Evolutionary conservation across 1,140 invertebrate genomes (phyloP).

Genomic region (Rhysida immarginata): DNA sequence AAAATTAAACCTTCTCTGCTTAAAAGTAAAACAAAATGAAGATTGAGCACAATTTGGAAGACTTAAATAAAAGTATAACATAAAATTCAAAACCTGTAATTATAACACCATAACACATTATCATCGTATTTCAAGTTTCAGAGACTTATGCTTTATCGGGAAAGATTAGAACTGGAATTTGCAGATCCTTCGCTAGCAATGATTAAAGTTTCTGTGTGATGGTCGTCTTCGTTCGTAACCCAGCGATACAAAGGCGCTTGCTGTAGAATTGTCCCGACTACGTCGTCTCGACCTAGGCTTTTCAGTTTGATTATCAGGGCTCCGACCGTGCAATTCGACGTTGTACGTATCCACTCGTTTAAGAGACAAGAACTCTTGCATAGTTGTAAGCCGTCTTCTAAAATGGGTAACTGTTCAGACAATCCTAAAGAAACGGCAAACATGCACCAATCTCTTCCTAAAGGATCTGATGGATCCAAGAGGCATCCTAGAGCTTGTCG

Average conservation of each 20-base stretch:
- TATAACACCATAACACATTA: too few species aligned
- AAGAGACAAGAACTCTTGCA: constrained; percentile 36
- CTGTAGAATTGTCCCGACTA: constrained; percentile 32
- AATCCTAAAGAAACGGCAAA: constrained; percentile 56
- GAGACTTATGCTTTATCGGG: neutral
- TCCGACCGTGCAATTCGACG: constrained; percentile 30
- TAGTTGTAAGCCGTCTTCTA: constrained; percentile 28
- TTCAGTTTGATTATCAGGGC: constrained; percentile 33
- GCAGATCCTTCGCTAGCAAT: constrained; percentile 8
- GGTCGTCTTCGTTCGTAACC: constrained; percentile 21
- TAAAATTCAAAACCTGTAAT: too few species aligned
- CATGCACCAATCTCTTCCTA: constrained; percentile 69
- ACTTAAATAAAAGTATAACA: too few species aligned
- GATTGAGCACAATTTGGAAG: too few species aligned
- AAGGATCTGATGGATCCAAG: constrained; percentile 57
- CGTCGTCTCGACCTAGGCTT: constrained; percentile 37
- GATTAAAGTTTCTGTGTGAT: constrained; percentile 8
- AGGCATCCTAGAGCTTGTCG: constrained; percentile 37
- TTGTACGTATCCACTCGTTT: constrained; percentile 33
- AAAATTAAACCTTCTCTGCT: too few species aligned
- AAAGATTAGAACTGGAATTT: constrained; percentile 16
- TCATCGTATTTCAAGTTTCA: too few species aligned
- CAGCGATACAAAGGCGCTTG: constrained; percentile 32
- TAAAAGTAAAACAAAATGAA: too few species aligned
- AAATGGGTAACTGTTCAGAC: constrained; percentile 35